A percentile compares a stretch with the other conserved stretches of the same genome.
phyloP scores from a whole-genome alignment of 2,797 vertebrate species.

The Spinibarbus caldwelli region DNA sequence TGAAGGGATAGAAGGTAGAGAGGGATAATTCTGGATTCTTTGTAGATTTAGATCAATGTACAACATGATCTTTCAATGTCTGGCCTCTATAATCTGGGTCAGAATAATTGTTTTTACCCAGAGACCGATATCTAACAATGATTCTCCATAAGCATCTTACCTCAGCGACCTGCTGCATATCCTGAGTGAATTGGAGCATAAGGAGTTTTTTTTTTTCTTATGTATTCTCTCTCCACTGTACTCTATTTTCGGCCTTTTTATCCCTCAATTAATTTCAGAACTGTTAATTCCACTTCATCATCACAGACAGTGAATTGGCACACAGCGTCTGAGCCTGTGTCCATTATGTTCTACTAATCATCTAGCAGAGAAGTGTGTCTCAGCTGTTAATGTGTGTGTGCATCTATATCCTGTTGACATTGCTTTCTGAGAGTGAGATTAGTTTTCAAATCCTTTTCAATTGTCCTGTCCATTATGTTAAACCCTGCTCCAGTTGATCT shows the following conservation, averaged over 20 bases:
- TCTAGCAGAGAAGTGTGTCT: conserved; percentile 19
- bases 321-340: not conserved
- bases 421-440: conserved; percentile 13
- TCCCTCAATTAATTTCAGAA: not conserved
- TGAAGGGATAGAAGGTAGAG: not conserved
- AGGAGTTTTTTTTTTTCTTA: conserved; percentile 10
- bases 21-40: not conserved
- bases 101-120: conserved; percentile 42
- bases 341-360: conserved; percentile 22
- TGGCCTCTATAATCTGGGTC: conserved; percentile 16
- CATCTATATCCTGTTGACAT: conserved; percentile 13
- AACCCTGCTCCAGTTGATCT: conserved; percentile 7
- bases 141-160: conserved; percentile 27
- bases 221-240: not conserved
- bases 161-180: conserved; percentile 14
- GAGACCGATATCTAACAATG: conserved; percentile 21
- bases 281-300: conserved; percentile 34
- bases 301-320: conserved; percentile 1
- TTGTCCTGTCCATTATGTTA: conserved; percentile 30
- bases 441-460: conserved; percentile 36
- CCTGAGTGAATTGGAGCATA: conserved; percentile 48
- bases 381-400: conserved; percentile 21
- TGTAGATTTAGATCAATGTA: conserved; percentile 1
- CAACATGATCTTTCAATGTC: conserved; percentile 22
- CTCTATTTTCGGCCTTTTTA: conserved; percentile 16